These are phyloP conservation scores for Ariopsis seemanni DNA, from an alignment of 2,113 vertebrate species.

Conservation along the genomic window DNA sequence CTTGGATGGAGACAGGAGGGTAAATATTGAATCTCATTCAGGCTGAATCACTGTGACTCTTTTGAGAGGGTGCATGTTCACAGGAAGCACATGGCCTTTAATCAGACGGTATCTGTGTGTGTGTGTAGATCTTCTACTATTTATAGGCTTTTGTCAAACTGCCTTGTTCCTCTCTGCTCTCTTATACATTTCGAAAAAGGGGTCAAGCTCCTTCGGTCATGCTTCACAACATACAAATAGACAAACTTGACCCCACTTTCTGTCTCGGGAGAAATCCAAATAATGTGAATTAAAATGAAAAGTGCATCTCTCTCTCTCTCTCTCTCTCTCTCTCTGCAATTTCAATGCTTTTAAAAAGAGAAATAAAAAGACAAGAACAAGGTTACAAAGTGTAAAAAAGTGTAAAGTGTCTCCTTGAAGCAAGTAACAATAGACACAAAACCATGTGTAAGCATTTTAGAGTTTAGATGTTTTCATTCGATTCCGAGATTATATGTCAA, in stretches of 20 bases:
- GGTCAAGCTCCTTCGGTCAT: slow-evolving; percentile 22
- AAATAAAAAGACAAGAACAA: background rate
- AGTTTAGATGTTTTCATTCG: background rate
- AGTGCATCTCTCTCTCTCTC: background rate
- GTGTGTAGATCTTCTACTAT: slow-evolving; percentile 13
- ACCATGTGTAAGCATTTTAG: background rate
- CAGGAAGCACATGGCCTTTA: slow-evolving; percentile 7
- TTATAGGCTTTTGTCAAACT: slow-evolving; percentile 24
- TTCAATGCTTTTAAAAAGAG: background rate
- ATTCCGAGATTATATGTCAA: background rate
- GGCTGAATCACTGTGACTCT: slow-evolving; percentile 3
- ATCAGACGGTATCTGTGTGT: slow-evolving; percentile 6
- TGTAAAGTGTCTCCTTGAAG: background rate
- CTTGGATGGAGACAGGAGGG: background rate
- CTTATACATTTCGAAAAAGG: slow-evolving; percentile 20
- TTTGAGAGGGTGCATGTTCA: background rate
- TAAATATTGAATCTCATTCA: slow-evolving; percentile 26
- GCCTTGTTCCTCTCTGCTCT: slow-evolving; percentile 3
- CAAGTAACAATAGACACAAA: background rate
- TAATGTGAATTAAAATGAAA: slow-evolving; percentile 21
- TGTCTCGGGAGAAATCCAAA: background rate
- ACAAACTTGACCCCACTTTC: slow-evolving; percentile 4
- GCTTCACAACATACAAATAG: slow-evolving; percentile 14
- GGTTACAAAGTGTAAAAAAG: background rate
- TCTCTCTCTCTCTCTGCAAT: background rate